phyloP scores from a whole-genome alignment of 2,888 invertebrate species.

The Cheilosia grossa region DNA sequence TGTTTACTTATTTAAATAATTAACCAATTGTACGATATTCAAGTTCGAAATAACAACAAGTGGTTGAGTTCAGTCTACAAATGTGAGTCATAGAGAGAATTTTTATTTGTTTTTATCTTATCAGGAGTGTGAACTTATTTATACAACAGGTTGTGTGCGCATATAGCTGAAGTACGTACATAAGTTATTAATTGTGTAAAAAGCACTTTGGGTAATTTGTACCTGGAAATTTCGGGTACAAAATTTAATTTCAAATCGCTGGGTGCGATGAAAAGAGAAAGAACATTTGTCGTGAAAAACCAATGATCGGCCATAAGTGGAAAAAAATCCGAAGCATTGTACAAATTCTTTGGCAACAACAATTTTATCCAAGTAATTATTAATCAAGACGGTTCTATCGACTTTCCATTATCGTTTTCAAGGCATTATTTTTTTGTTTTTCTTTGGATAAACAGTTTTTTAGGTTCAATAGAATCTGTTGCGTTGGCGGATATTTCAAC shows the following conservation, averaged over 20 bases:
- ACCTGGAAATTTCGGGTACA: conserved; percentile 28
- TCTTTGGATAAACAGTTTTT: too few species aligned
- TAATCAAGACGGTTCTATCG: too few species aligned
- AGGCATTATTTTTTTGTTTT: too few species aligned
- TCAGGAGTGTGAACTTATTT: conserved; percentile 34
- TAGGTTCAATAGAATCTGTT: too few species aligned
- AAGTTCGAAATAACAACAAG: neutral
- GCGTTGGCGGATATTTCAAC: too few species aligned
- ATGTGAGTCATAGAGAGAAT: conserved; percentile 35
- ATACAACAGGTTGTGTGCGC: conserved; percentile 28
- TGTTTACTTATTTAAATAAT: neutral
- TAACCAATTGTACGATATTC: neutral
- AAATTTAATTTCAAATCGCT: conserved; percentile 18
- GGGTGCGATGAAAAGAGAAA: neutral
- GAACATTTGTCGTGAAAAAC: too few species aligned
- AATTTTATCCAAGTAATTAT: too few species aligned
- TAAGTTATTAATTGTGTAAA: conserved; percentile 36
- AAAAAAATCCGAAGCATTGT: too few species aligned
- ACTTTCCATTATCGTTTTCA: too few species aligned
- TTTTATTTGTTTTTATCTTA: conserved; percentile 49
- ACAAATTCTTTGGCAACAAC: too few species aligned
- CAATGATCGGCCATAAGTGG: too few species aligned
- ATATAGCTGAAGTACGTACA: conserved; percentile 11
- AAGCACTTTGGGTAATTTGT: conserved; percentile 22
- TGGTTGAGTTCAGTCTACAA: neutral